These are phyloP conservation scores for Amphiduros pacificus DNA, from an alignment of 2,888 invertebrate species.

Conservation along the genomic window DNA sequence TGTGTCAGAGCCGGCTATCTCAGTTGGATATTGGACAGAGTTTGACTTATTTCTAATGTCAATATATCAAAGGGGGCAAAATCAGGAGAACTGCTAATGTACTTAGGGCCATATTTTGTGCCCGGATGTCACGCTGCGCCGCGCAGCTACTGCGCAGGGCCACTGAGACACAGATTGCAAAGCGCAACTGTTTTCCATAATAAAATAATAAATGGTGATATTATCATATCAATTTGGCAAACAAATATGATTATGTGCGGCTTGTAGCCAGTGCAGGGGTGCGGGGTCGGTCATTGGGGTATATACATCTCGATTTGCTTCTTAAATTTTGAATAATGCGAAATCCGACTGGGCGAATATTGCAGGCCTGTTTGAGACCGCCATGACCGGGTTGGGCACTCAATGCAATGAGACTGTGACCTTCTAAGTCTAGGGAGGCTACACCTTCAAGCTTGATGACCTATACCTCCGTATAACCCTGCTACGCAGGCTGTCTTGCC, in stretches of 20 bases:
- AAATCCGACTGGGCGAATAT: constrained; percentile 8
- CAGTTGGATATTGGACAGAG: neutral
- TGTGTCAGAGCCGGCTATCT: too few species aligned
- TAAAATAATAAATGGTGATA: constrained; percentile 20
- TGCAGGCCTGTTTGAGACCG: neutral
- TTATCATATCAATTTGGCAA: constrained; percentile 19
- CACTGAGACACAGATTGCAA: constrained; percentile 16
- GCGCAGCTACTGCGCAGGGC: neutral
- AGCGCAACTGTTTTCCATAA: constrained; percentile 18
- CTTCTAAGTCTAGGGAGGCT: too few species aligned
- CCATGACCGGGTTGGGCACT: too few species aligned
- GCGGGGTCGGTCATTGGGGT: constrained; percentile 2
- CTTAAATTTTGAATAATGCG: constrained; percentile 15
- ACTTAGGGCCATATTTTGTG: constrained; percentile 15
- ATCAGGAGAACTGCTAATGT: constrained; percentile 11
- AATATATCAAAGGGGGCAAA: constrained; percentile 6
- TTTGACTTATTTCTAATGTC: constrained; percentile 6
- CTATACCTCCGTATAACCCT: neutral
- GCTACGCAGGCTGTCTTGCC: too few species aligned
- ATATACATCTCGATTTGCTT: constrained; percentile 16
- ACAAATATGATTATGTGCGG: constrained; percentile 9
- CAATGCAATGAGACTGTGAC: too few species aligned
- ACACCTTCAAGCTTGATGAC: neutral
- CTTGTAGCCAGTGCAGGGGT: neutral
- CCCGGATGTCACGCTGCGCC: neutral